phyloP scores from a whole-genome alignment of 1,140 invertebrate species.

The Apis dorsata region DNA sequence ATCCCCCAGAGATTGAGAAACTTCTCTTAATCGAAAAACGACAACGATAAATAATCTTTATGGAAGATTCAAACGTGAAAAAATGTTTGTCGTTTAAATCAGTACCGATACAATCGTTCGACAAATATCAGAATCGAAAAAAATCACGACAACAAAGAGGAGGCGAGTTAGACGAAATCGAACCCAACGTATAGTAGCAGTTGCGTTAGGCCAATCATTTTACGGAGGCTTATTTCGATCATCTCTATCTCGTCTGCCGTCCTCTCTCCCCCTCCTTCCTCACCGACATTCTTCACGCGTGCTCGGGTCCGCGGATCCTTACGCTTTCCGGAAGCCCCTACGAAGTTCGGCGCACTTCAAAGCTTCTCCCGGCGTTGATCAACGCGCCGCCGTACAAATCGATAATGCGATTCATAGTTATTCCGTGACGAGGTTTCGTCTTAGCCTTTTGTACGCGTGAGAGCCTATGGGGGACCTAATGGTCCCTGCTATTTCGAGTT shows the following conservation, averaged over 20 bases:
- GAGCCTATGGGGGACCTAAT: neutral
- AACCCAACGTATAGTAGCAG: constrained; percentile 46
- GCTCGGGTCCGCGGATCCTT: constrained; percentile 35
- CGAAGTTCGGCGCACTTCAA: constrained; percentile 64
- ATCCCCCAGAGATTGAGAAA: no score
- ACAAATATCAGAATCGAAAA: neutral
- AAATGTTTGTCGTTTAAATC: no score
- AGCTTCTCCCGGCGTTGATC: constrained; percentile 58
- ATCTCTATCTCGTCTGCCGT: constrained; percentile 13
- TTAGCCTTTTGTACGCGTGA: constrained; percentile 31
- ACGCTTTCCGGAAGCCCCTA: constrained; percentile 63
- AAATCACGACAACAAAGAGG: neutral
- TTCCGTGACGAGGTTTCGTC: constrained; percentile 50
- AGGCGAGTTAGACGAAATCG: constrained; percentile 52
- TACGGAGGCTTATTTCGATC: constrained; percentile 65
- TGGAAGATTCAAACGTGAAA: no score
- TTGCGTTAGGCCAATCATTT: constrained; percentile 65
- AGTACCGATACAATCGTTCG: neutral
- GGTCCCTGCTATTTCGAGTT: neutral
- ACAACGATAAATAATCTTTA: no score
- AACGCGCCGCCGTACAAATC: constrained; percentile 61
- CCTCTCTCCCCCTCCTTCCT: constrained; percentile 28
- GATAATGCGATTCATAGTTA: constrained; percentile 66
- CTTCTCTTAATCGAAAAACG: no score
- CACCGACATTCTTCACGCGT: constrained; percentile 62